phyloP scores from a whole-genome alignment of 2,888 invertebrate genomes.

The Himalopsyche anomala region DNA sequence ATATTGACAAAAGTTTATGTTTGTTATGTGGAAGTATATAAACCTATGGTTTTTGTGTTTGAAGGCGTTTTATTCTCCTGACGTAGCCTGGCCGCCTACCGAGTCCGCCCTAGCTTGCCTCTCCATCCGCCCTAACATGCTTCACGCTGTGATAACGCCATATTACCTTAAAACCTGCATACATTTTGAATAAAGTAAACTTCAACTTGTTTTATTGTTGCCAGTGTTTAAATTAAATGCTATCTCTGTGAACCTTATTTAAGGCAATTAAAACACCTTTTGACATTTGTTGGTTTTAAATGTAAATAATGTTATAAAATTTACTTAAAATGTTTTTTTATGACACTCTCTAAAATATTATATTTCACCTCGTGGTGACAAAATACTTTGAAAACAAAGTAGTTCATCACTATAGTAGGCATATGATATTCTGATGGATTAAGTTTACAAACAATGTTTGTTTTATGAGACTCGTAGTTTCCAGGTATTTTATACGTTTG shows the following conservation, averaged over 20 bases:
- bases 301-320: background rate
- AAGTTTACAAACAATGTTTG: too few species aligned
- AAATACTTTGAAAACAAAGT: too few species aligned
- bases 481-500: too few species aligned
- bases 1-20: too few species aligned
- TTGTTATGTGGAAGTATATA: too few species aligned
- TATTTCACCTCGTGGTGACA: too few species aligned
- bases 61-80: background rate
- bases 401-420: too few species aligned
- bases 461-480: too few species aligned
- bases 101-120: background rate
- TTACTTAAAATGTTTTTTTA: background rate
- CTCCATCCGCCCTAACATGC: conserved; percentile 12
- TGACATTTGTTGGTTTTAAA: background rate
- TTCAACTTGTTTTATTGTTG: conserved; percentile 20
- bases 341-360: background rate
- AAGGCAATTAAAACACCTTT: conserved; percentile 18
- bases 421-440: too few species aligned
- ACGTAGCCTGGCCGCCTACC: background rate
- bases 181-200: conserved; percentile 18
- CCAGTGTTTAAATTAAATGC: conserved; percentile 24
- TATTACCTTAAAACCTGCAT: conserved; percentile 30
- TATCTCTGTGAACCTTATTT: conserved; percentile 16
- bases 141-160: conserved; percentile 24
- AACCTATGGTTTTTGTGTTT: too few species aligned